Percentiles rank a stretch among this genome's conserved stretches.
phyloP scores from a whole-genome alignment of 2,113 vertebrate species.

The Mixornis gularis region DNA sequence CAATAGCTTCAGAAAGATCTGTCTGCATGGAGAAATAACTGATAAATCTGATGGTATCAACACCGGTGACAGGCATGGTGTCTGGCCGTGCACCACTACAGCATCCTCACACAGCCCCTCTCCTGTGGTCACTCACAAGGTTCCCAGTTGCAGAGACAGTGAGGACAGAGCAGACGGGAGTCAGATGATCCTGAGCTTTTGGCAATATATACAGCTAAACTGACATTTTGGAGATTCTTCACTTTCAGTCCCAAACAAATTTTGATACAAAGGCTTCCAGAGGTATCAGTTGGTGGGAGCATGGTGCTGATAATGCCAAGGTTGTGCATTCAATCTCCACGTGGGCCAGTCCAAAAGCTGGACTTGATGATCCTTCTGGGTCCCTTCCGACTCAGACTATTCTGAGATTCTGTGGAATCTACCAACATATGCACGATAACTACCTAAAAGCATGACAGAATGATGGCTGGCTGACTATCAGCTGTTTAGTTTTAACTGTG shows the following conservation, averaged over 20 bases:
- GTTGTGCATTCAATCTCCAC: neutral
- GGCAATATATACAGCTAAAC: neutral
- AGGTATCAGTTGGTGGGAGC: neutral
- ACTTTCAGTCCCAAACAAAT: neutral
- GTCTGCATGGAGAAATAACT: neutral
- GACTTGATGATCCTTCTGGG: neutral
- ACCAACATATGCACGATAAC: neutral
- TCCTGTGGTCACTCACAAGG: neutral
- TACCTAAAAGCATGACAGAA: neutral
- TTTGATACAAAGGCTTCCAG: neutral
- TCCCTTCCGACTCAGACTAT: neutral
- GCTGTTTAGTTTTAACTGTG: neutral
- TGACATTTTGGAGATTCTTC: neutral
- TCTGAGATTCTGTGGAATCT: neutral
- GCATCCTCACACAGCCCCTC: neutral
- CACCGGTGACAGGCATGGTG: accelerated
- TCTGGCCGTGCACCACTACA: neutral
- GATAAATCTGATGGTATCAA: neutral
- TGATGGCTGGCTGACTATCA: neutral
- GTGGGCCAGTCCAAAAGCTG: neutral
- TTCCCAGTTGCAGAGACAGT: neutral
- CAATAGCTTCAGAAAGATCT: neutral
- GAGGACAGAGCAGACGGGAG: neutral
- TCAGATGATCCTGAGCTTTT: neutral
- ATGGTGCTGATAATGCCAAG: neutral